Base-by-base conservation (phyloP, 2,888 invertebrate genomes). In the Leucozona laternaria region DNA sequence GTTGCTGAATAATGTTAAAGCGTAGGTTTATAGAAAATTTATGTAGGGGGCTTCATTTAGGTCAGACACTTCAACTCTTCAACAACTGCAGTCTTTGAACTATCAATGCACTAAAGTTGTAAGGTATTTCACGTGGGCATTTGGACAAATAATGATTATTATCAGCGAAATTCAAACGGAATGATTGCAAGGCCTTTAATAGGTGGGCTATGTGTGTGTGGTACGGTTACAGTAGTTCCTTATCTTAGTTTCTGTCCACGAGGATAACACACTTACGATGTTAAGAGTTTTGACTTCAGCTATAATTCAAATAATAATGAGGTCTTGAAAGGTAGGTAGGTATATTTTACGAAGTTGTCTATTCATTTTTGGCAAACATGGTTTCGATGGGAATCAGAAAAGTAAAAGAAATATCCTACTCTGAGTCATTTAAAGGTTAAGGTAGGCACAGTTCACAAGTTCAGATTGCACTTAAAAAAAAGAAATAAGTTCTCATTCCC, bases 41-140 rank as follows among this genome's bases (percentile, higher is more conserved):
- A 60, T 37, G 78, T 77, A 68, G 73, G 79, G 68, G 60, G 34
- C 45, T 60, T 28, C 34, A 72, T 78, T 53, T 78, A 73, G 82
- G 73, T 79, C 83, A 73, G 60, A 73, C 48, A 62, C 22, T 40
- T 40, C 15, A 60, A 73, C 48, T 57, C 22, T 40, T 40, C 15
- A 60, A 53, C 13, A 25, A 55, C 53, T 55, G 60, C 37, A 60
- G 15, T 66, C 53, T 70, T 73, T 68, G 71, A 60, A 66, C 66
- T 82, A 62, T 78, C n/a, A 64, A 37, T 71, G 62, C 43, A 43
- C n/a, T n/a, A n/a, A n/a, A n/a, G n/a, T n/a, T n/a, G n/a, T n/a
- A n/a, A n/a, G n/a, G n/a, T n/a, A n/a, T 22, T 50, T 50, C 2
- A 50, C 22, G 50, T 50, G 50, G 50, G 50, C 15, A 25, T 43